Evolutionary conservation across 2,888 invertebrate genomes (phyloP), one percentile per base, ranked within the genome.

Genomic region (Timema podura): DNA sequence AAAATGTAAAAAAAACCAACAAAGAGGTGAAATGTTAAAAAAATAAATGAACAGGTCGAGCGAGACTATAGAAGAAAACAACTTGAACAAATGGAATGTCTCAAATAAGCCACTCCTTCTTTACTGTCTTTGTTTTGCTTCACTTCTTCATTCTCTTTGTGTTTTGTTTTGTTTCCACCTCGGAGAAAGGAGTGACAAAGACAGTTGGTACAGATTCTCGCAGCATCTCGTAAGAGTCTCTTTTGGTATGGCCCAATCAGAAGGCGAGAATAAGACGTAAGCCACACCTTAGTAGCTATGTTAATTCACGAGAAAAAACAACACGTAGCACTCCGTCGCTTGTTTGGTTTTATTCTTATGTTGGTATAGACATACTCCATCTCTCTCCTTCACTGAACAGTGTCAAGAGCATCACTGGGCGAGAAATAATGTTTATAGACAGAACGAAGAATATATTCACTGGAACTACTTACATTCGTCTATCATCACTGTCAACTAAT

Each of bases 101-200:
- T 61, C 45, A 45, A 30, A 61, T 61, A 61, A 61, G 61, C 61
- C 61, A 61, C 61, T 61, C 61, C 61, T 61, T 61, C 61, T 61
- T 61, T n/a, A n/a, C n/a, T 30, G 11, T 61, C 30, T 61, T 30
- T 61, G 61, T 61, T 61, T 61, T 61, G 44, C 44, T 61, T 61
- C 45, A 10, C 44, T 61, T 61, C 45, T 61, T 61, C 61, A n/a
- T n/a, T n/a, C n/a, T n/a, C n/a, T n/a, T n/a, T 61, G 44, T 8
- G 6, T 61, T 61, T 61, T 30, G 15, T 61, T 61, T 61, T 61
- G 61, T 61, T 30, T 61, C 3, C 30, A 9, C 30, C 30, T 6
- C 54, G 54, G 54, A 54, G 54, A 13, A 13, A 16, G 30, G 5
- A 45, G 44, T 13, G 61, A 30, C 10, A 30, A 11, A 30, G 61